phyloP scores from a whole-genome alignment of 2,113 vertebrate species.

The Mastomys coucha region DNA sequence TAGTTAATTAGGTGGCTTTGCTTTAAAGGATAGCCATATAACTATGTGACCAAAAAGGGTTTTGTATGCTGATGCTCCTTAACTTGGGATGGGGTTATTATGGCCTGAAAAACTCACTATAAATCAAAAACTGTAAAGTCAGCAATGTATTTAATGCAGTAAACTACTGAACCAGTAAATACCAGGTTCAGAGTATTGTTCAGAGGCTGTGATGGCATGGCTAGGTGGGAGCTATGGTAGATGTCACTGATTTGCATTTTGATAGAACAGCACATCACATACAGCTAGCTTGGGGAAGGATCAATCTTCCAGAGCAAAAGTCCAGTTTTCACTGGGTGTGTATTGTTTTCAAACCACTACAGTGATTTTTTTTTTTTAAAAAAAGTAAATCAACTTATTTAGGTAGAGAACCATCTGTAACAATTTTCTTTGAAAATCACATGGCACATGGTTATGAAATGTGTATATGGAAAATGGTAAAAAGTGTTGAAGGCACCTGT shows the following conservation, averaged over 20 bases:
- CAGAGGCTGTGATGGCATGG: fast-evolving
- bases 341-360: neutral
- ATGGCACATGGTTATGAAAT: neutral
- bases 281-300: neutral
- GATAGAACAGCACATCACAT: neutral
- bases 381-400: neutral
- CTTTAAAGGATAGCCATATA: neutral
- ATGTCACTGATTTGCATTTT: too few species aligned
- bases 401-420: neutral
- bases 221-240: neutral
- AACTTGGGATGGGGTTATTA: neutral
- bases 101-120: neutral
- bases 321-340: neutral
- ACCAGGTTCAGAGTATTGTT: neutral
- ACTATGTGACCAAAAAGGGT: neutral
- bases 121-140: neutral
- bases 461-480: neutral
- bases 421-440: neutral
- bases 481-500: neutral
- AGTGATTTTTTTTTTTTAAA: neutral
- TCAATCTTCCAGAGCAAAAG: neutral
- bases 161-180: too few species aligned
- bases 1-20: neutral
- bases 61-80: neutral
- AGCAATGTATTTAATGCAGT: neutral